Evolutionary conservation across 2,113 vertebrate species (phyloP).

Genomic region (Edolisoma coerulescens): DNA sequence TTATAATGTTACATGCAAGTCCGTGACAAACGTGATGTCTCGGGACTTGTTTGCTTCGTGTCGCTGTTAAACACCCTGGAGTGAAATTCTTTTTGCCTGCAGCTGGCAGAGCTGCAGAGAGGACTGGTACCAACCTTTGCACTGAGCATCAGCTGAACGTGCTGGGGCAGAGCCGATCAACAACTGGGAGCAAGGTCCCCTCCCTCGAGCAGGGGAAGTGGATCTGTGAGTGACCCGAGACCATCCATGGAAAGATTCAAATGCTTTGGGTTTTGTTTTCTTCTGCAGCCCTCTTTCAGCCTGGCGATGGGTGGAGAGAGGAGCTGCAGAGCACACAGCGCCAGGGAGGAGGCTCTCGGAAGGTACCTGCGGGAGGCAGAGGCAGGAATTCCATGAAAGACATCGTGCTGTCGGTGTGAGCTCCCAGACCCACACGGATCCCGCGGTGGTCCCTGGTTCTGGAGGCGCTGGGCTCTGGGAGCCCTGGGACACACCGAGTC

Average conservation of each 20-base stretch:
- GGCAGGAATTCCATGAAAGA: not conserved
- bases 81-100: not conserved
- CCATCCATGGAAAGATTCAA: not conserved
- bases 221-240: not conserved
- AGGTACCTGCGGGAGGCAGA: not conserved
- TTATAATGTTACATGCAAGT: not conserved
- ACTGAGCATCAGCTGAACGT: not conserved
- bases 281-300: not conserved
- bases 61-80: not conserved
- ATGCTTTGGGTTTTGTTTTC: not conserved
- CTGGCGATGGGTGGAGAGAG: not conserved
- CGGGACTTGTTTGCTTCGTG: not conserved
- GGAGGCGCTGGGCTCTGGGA: not conserved
- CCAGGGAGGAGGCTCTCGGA: not conserved
- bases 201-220: not conserved
- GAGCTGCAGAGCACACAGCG: not conserved
- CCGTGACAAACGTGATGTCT: not conserved
- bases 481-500: rapidly evolving
- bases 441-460: not conserved
- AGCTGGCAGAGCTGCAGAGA: not conserved
- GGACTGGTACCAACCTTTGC: not conserved
- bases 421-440: not conserved
- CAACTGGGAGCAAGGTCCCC: not conserved
- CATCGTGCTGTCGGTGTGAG: not conserved
- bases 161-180: not conserved